Evolutionary conservation across 2,113 vertebrate species (phyloP), one percentile per base, ranked within the genome.

Genomic region (Eclectus roratus): DNA sequence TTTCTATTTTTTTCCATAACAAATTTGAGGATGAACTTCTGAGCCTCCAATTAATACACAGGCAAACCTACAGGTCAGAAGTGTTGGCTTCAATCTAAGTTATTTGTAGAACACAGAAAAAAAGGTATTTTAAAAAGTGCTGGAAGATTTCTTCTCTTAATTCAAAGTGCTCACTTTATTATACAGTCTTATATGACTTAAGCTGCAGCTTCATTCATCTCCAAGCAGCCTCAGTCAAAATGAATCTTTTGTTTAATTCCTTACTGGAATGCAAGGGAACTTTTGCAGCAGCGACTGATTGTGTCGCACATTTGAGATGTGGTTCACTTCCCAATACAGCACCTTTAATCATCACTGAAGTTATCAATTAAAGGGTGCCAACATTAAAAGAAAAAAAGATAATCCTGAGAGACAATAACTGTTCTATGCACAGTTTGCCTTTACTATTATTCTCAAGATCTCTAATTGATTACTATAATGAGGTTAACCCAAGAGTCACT

Each of bases 171-270:
- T 70, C 79, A 80, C 35, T 83, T 91, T 12, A 90, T 66, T 83
- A 46, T 25, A 41, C 25, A 64, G 43, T 50, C 46, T 71, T 71
- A 17, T 11, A 88, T 50, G 43, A 53, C 46, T 88, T 83, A 50
- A 88, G 68, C n/a, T 58, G 71, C 50, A 89, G 70, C 71, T 87
- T 85, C 77, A 80, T 85, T 88, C 66, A 55, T 84, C 60, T 88
- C 46, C 50, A 74, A 78, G 79, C 33, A 84, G 43, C 41, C 43
- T 63, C 60, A 17, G 68, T 25, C 35, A 50, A 88, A 90, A 94
- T 44, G 53, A 83, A 88, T 89, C 74, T 86, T 96, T 95, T 94
- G 12, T 72, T 83, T 85, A 88, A 89, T 93, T 93, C 76, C 64
- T 94, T 94, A 63, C 28, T 83, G 37, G 76, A 55, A 66, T 2